phyloP scores from a whole-genome alignment of 2,797 vertebrate species.

The Steatocranus sp. region DNA sequence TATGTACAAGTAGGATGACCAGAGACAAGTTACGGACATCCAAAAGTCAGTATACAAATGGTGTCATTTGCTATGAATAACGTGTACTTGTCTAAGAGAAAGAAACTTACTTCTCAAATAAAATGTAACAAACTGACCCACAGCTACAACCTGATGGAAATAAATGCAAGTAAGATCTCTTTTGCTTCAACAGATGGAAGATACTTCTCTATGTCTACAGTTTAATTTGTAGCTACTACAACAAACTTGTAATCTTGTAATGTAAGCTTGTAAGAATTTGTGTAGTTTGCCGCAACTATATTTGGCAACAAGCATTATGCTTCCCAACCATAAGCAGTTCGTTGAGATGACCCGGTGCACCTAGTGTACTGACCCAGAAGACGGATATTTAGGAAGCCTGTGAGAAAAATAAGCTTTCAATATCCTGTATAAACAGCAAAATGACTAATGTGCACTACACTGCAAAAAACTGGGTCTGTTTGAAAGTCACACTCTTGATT shows the following conservation, averaged over 20 bases:
- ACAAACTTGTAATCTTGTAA: not conserved
- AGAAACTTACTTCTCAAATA: not conserved
- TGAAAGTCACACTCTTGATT: not conserved
- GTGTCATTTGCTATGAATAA: not conserved
- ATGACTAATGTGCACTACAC: not conserved
- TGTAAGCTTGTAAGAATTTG: not conserved
- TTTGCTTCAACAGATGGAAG: not conserved
- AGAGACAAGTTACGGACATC: not conserved
- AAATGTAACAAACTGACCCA: not conserved
- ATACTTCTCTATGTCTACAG: not conserved
- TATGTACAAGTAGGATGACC: not conserved
- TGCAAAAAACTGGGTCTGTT: not conserved
- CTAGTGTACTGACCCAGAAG: not conserved
- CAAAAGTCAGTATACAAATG: not conserved
- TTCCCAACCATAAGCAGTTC: not conserved
- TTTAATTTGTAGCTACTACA: not conserved
- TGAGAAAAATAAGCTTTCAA: not conserved
- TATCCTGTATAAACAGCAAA: not conserved
- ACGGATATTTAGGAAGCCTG: not conserved
- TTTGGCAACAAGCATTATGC: not conserved
- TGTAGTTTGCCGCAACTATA: not conserved
- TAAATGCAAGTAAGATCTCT: not conserved
- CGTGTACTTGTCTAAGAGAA: not conserved
- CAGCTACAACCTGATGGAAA: not conserved
- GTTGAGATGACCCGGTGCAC: not conserved